Conservation (phyloP, 53 echinoderm and acorn worm genomes). For the Echinometra lucunter region DNA sequence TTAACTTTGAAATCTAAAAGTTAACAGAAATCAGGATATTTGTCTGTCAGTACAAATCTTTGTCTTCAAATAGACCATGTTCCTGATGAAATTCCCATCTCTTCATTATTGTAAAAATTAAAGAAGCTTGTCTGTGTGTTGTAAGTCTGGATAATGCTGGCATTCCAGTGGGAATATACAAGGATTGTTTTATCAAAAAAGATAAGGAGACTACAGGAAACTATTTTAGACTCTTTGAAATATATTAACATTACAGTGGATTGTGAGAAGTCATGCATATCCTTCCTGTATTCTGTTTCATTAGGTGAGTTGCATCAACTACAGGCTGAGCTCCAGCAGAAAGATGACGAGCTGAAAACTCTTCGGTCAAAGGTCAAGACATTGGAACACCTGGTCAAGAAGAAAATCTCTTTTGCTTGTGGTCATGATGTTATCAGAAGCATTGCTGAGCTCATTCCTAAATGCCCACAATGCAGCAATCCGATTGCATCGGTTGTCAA, state of each 20-base stretch:
- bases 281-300: neutral
- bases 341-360: conserved; percentile 6
- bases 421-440: conserved; percentile 44
- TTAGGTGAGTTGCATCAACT: neutral
- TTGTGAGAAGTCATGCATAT: neutral
- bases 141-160: too few relatives aligned
- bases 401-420: conserved; percentile 57
- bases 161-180: too few relatives aligned
- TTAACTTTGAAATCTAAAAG: too few relatives aligned
- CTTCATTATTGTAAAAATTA: too few relatives aligned
- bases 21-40: too few relatives aligned
- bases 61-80: too few relatives aligned
- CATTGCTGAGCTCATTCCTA: conserved; percentile 53
- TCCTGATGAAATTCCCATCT: too few relatives aligned
- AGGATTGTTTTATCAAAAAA: too few relatives aligned
- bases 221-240: neutral
- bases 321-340: conserved; percentile 12
- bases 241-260: neutral
- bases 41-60: too few relatives aligned
- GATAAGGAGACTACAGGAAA: neutral
- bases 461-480: neutral
- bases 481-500: conserved; percentile 2
- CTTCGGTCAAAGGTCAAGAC: neutral
- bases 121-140: too few relatives aligned
- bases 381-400: conserved; percentile 42